Evolutionary conservation across 2,888 invertebrate species (phyloP).

Genomic region (Acrobasis consociella): DNA sequence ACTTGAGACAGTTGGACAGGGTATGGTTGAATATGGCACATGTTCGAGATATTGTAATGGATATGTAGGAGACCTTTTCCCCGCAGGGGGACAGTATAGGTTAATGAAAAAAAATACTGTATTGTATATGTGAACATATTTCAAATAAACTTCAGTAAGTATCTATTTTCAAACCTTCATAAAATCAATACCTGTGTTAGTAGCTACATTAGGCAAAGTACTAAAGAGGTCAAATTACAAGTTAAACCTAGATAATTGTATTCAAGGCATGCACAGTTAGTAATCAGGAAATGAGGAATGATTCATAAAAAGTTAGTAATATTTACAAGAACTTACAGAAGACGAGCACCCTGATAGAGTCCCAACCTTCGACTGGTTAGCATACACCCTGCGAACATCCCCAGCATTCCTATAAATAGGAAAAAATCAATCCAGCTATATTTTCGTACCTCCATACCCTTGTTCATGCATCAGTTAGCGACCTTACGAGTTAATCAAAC

Average conservation of each 20-base stretch:
- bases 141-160: not conserved
- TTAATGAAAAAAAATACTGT: too few species aligned
- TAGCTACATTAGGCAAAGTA: not conserved
- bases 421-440: constrained; percentile 75
- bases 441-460: constrained; percentile 56
- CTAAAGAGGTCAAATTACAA: not conserved
- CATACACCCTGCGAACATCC: constrained; percentile 77
- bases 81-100: too few species aligned
- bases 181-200: constrained; percentile 13
- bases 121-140: not conserved
- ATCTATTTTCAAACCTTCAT: not conserved
- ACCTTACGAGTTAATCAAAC: constrained; percentile 49
- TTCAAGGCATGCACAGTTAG: constrained; percentile 38
- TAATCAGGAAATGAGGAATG: constrained; percentile 34
- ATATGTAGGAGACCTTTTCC: too few species aligned
- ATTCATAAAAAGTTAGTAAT: constrained; percentile 27
- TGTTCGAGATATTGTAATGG: too few species aligned
- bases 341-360: constrained; percentile 87
- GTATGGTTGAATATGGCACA: too few species aligned
- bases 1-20: too few species aligned
- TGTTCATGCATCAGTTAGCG: constrained; percentile 69
- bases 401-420: constrained; percentile 82
- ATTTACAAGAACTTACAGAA: constrained; percentile 79
- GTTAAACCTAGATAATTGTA: constrained; percentile 24
- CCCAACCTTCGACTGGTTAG: constrained; percentile 84